Evolutionary conservation across 2,113 vertebrate species (phyloP).

Genomic region (Oxygymnocypris stewartii): DNA sequence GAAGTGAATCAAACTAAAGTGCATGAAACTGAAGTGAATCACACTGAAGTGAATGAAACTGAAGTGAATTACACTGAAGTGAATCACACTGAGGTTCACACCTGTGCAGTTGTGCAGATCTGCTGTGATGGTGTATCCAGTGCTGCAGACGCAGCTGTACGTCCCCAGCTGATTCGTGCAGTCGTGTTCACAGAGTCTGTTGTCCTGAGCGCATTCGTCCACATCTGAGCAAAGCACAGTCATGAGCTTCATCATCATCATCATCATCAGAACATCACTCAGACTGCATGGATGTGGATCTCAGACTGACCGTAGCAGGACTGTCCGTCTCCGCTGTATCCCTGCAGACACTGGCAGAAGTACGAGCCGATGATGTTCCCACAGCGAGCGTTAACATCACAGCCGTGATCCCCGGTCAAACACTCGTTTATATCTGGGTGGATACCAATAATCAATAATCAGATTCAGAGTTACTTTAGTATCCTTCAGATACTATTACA

Average conservation of each 20-base stretch:
- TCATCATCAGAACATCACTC: slow-evolving; percentile 32
- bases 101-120: slow-evolving; percentile 69
- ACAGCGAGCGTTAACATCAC: slow-evolving; percentile 76
- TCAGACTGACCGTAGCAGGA: slow-evolving; percentile 75
- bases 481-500: background rate
- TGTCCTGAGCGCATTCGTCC: slow-evolving; percentile 72
- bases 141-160: slow-evolving; percentile 69
- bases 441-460: background rate
- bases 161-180: slow-evolving; percentile 72
- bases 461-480: background rate
- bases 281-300: background rate
- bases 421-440: slow-evolving; percentile 78
- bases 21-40: too few relatives aligned
- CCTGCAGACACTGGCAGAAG: slow-evolving; percentile 81
- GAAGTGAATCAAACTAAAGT: too few relatives aligned
- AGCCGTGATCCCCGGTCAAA: slow-evolving; percentile 68
- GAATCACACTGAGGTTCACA: too few relatives aligned
- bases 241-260: background rate
- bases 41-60: too few relatives aligned
- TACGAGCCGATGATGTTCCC: slow-evolving; percentile 80
- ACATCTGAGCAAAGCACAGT: slow-evolving; percentile 65
- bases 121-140: slow-evolving; percentile 67
- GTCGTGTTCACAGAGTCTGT: slow-evolving; percentile 72
- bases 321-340: slow-evolving; percentile 77
- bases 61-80: too few relatives aligned